Conservation (phyloP, 2,113 vertebrate genomes). For the Nothobranchius furzeri region DNA sequence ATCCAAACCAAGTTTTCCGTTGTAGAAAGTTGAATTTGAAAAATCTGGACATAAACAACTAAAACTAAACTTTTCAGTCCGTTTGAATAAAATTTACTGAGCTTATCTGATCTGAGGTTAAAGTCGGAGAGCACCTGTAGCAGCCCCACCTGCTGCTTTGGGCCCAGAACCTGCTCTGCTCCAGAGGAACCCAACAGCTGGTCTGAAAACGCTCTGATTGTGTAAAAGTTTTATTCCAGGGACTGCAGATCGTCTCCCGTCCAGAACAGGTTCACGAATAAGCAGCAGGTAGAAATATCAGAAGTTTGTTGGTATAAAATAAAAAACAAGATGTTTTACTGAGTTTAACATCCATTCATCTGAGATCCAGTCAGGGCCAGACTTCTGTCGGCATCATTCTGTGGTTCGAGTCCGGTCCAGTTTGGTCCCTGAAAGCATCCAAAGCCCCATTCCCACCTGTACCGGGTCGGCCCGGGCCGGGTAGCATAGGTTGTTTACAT, state of each 20-base stretch:
- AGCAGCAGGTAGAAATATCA: constrained; percentile 77
- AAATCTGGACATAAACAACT: too few species aligned
- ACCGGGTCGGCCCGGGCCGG: too few species aligned
- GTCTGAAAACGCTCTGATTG: constrained; percentile 27
- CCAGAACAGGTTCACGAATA: constrained; percentile 65
- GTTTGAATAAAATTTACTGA: too few species aligned
- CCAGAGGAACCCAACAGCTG: background rate
- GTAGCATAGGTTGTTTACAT: too few species aligned
- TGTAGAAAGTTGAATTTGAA: too few species aligned
- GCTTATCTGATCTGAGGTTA: too few species aligned
- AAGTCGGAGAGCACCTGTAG: too few species aligned
- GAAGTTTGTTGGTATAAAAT: constrained; percentile 77
- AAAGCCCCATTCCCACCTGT: too few species aligned
- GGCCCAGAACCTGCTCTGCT: background rate
- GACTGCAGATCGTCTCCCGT: constrained; percentile 68
- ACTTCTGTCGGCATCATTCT: background rate
- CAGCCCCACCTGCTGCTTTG: too few species aligned
- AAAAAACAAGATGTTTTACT: constrained; percentile 71
- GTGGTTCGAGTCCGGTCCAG: background rate
- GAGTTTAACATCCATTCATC: constrained; percentile 36
- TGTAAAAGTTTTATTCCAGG: constrained; percentile 79
- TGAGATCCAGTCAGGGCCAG: background rate
- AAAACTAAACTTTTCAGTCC: too few species aligned
- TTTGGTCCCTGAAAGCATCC: background rate
- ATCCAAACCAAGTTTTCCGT: too few species aligned